Evolutionary conservation across 2,888 invertebrate species (phyloP).

Genomic region (Diarsia dahlii): DNA sequence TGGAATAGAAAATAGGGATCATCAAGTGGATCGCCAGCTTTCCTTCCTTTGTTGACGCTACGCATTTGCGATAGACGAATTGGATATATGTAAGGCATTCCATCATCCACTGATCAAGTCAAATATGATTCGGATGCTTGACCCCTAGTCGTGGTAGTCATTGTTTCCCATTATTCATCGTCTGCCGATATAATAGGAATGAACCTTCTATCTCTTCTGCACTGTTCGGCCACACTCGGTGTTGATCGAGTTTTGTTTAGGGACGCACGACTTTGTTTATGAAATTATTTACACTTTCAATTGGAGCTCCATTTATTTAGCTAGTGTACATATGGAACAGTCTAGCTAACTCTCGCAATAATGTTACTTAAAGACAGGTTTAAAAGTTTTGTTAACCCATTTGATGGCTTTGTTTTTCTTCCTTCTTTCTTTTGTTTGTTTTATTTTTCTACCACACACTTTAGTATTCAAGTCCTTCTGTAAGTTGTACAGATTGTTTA

Average conservation of each 20-base stretch:
- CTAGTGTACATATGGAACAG: slow-evolving; percentile 6
- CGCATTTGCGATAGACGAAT: not conserved
- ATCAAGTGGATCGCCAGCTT: too few species aligned
- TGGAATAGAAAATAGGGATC: too few species aligned
- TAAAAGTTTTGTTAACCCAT: not conserved
- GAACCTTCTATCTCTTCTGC: slow-evolving; percentile 25
- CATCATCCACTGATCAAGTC: not conserved
- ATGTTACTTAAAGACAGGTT: slow-evolving; percentile 8
- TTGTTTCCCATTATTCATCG: not conserved
- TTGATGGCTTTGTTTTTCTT: not conserved
- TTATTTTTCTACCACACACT: too few species aligned
- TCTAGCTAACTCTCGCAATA: slow-evolving; percentile 1
- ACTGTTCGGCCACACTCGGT: slow-evolving; percentile 35
- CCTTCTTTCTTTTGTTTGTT: not conserved
- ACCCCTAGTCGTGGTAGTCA: not conserved
- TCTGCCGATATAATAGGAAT: not conserved
- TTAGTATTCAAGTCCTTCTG: too few species aligned
- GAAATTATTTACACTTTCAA: slow-evolving; percentile 58
- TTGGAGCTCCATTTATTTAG: slow-evolving; percentile 37
- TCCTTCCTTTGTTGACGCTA: too few species aligned
- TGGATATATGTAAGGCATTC: too few species aligned
- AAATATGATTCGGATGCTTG: not conserved
- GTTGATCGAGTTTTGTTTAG: slow-evolving; percentile 58
- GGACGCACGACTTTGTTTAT: slow-evolving; percentile 54
- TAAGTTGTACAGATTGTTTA: too few species aligned